Conservation (phyloP, 2,888 invertebrate species). For the Callyntrura sp. region DNA sequence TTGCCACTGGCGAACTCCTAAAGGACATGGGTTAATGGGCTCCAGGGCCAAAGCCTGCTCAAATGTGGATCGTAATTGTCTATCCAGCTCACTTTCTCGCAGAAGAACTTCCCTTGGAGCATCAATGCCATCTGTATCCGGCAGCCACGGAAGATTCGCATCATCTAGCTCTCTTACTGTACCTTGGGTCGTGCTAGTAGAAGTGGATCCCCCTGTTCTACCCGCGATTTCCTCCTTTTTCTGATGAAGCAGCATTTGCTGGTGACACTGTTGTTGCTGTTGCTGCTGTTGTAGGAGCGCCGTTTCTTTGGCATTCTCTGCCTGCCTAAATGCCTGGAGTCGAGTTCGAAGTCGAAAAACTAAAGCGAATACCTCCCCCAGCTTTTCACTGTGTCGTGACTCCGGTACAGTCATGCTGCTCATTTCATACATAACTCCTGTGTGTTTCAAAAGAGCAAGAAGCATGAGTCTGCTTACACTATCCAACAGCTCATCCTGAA, state of each 20-base stretch:
- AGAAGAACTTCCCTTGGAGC: neutral
- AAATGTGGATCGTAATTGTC: slow-evolving; percentile 34
- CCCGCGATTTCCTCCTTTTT: slow-evolving; percentile 9
- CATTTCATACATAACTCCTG: slow-evolving; percentile 86
- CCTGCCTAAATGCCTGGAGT: slow-evolving; percentile 82
- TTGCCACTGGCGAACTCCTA: slow-evolving; percentile 32
- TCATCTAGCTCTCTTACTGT: neutral
- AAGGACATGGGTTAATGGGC: slow-evolving; percentile 29
- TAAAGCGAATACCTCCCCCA: slow-evolving; percentile 83
- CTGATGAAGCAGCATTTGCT: neutral
- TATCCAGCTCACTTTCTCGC: slow-evolving; percentile 40
- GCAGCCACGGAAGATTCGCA: neutral
- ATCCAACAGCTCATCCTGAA: slow-evolving; percentile 86
- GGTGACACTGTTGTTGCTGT: too few species aligned
- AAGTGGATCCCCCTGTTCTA: neutral
- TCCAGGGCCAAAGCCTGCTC: slow-evolving; percentile 38
- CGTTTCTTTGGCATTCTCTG: slow-evolving; percentile 72
- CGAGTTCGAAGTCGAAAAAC: slow-evolving; percentile 84
- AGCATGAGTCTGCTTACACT: slow-evolving; percentile 86
- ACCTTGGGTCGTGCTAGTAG: neutral
- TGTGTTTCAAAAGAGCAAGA: slow-evolving; percentile 87
- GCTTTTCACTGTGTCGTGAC: slow-evolving; percentile 81
- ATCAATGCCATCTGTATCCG: neutral
- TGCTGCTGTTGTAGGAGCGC: slow-evolving; percentile 9
- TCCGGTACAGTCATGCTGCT: slow-evolving; percentile 85